phyloP scores from a whole-genome alignment of 1,140 invertebrate species.

The Druon quercuslanigerum region DNA sequence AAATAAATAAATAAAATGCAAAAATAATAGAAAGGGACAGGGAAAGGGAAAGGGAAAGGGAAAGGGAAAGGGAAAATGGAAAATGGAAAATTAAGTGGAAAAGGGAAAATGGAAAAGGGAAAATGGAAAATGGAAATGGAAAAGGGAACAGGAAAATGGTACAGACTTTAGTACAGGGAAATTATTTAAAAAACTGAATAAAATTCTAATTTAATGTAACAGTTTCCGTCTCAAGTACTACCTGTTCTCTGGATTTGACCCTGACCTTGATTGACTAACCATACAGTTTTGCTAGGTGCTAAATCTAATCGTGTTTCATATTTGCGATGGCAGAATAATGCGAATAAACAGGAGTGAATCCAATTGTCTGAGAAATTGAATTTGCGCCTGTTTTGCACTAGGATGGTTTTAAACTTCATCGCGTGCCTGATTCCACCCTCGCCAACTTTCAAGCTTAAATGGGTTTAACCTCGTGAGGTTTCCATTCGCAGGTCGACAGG shows the following conservation, averaged over 20 bases:
- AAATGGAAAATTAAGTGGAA: no score
- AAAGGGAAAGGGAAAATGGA: no score
- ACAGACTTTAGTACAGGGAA: no score
- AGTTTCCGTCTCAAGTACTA: background rate
- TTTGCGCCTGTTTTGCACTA: conserved; percentile 24
- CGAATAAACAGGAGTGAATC: conserved; percentile 20
- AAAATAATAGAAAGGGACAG: no score
- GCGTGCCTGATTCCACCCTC: conserved; percentile 51
- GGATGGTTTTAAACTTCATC: conserved; percentile 38
- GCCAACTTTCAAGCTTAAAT: conserved; percentile 49
- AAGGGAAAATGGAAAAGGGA: no score
- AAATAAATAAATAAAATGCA: no score
- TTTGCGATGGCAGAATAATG: conserved; percentile 5
- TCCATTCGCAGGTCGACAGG: conserved; percentile 37
- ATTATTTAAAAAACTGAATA: no score
- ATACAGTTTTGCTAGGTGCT: background rate
- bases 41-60: no score
- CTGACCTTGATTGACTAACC: background rate
- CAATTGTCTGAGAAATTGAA: conserved; percentile 27
- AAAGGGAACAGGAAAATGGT: fast-evolving
- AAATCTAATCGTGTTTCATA: conserved; percentile 21
- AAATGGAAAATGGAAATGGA: no score
- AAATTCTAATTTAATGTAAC: no score
- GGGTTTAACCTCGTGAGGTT: conserved; percentile 47
- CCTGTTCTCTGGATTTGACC: background rate